phyloP scores from a whole-genome alignment of 1,140 invertebrate genomes.

The Oryctes rhinoceros region DNA sequence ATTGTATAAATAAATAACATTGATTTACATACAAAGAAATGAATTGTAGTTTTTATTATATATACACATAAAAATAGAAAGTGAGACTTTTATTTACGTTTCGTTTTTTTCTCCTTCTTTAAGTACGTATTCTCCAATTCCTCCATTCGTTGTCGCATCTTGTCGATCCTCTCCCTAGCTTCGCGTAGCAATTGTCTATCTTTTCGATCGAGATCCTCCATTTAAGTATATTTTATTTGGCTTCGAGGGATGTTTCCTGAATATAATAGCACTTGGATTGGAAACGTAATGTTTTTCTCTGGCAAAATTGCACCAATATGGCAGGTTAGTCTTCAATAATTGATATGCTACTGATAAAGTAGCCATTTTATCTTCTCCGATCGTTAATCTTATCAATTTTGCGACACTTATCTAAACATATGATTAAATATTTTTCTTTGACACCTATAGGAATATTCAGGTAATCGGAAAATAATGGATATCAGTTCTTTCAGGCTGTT shows the following conservation, averaged over 20 bases:
- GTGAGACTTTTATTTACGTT: neutral
- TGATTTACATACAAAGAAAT: neutral
- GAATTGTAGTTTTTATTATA: neutral
- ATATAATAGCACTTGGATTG: too few relatives aligned
- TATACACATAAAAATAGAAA: neutral
- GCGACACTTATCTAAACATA: neutral
- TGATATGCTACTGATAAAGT: too few relatives aligned
- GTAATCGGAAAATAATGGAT: too few relatives aligned
- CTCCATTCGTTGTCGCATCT: neutral
- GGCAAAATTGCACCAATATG: too few relatives aligned
- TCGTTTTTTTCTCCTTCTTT: neutral
- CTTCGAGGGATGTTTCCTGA: too few relatives aligned
- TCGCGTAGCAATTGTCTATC: constrained; percentile 8
- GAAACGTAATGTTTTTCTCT: too few relatives aligned
- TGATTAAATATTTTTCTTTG: neutral
- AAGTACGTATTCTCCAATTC: neutral
- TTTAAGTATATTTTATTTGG: neutral
- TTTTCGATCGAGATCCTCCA: neutral
- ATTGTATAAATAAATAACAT: neutral
- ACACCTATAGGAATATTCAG: neutral
- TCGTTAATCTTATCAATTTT: too few relatives aligned
- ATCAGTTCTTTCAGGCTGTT: too few relatives aligned
- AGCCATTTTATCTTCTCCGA: too few relatives aligned
- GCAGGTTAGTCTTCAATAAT: too few relatives aligned
- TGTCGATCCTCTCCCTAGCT: neutral